Conservation (phyloP, 1,140 invertebrate genomes). For the Nomia melanderi region DNA sequence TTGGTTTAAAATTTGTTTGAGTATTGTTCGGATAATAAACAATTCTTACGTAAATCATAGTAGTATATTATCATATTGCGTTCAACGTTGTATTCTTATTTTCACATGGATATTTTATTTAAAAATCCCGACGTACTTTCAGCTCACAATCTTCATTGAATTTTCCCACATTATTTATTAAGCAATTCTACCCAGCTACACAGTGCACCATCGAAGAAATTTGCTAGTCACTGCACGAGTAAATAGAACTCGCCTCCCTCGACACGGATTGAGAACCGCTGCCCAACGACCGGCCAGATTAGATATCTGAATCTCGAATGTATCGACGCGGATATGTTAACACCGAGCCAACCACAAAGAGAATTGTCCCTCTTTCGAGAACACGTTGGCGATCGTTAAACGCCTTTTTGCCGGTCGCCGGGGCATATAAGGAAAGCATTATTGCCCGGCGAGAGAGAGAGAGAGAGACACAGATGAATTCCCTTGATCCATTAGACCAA, state of each 20-base stretch:
- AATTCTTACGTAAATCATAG: too few species aligned
- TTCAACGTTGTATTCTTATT: too few species aligned
- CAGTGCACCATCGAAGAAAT: too few species aligned
- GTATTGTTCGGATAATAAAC: too few species aligned
- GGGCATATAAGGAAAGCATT: not conserved
- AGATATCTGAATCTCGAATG: slow-evolving; percentile 15
- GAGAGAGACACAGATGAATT: slow-evolving; percentile 6
- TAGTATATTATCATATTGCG: too few species aligned
- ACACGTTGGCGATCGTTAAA: slow-evolving; percentile 1
- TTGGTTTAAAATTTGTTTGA: too few species aligned
- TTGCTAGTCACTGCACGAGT: too few species aligned
- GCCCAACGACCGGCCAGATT: not conserved
- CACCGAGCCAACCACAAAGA: slow-evolving; percentile 4
- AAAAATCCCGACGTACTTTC: too few species aligned
- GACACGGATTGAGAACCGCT: not conserved
- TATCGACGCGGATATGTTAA: slow-evolving; percentile 17
- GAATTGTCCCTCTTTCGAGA: slow-evolving; percentile 13
- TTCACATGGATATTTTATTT: too few species aligned
- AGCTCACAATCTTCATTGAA: too few species aligned
- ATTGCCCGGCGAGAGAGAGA: not conserved
- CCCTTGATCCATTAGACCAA: not conserved
- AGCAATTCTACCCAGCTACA: too few species aligned
- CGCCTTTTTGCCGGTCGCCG: not conserved
- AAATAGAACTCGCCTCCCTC: not conserved
- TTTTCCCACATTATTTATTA: too few species aligned